These are phyloP conservation scores for Myotis lucifugus DNA, from an alignment of 2,113 vertebrate species.

Conservation along the genomic window DNA sequence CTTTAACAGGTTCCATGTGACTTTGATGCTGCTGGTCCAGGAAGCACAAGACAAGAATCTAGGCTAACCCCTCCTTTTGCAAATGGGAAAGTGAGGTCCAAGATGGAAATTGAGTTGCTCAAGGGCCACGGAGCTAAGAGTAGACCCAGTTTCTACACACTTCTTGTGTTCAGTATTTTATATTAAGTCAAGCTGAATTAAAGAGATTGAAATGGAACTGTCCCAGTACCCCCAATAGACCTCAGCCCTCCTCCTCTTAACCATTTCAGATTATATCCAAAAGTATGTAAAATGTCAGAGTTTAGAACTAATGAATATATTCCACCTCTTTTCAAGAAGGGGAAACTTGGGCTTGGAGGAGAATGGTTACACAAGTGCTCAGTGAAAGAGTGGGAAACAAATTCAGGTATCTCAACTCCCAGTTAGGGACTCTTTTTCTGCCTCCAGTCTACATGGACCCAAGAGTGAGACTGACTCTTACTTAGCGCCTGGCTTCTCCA, in stretches of 20 bases:
- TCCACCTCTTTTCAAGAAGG: not conserved
- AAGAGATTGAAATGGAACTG: not conserved
- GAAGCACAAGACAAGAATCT: not conserved
- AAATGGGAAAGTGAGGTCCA: not conserved
- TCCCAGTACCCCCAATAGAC: too few relatives aligned
- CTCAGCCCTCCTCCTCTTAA: not conserved
- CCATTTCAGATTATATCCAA: conserved; percentile 1
- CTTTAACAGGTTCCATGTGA: conserved; percentile 23
- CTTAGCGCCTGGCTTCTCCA: not conserved
- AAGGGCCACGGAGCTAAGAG: not conserved
- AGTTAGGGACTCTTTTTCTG: not conserved
- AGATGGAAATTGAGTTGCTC: not conserved
- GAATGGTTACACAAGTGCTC: not conserved
- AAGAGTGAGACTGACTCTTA: not conserved
- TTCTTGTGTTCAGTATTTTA: not conserved
- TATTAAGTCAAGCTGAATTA: not conserved
- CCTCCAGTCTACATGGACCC: not conserved
- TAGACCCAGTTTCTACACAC: not conserved
- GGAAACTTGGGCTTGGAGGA: not conserved
- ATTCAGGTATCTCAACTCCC: not conserved
- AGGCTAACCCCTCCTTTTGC: not conserved
- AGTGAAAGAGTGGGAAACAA: not conserved
- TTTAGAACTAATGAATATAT: not conserved
- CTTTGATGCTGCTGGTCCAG: not conserved
- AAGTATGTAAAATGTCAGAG: not conserved